These are phyloP conservation scores for Cairina moschata DNA, from an alignment of 2,113 vertebrate genomes.

Conservation along the genomic window DNA sequence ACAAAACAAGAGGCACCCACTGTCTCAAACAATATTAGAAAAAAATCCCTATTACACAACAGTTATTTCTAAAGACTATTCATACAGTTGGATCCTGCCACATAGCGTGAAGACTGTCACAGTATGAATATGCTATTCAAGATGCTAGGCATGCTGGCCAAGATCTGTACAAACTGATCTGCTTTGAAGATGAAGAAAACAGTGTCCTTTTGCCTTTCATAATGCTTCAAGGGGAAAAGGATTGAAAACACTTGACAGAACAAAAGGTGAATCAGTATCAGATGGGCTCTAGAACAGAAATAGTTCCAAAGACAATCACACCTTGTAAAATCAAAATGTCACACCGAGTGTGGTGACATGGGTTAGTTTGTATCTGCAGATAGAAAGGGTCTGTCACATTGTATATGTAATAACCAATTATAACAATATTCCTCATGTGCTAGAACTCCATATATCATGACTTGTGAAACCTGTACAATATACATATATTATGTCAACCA, in stretches of 20 bases:
- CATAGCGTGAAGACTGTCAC: neutral
- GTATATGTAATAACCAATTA: neutral
- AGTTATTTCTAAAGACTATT: neutral
- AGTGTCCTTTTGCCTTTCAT: neutral
- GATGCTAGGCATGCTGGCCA: neutral
- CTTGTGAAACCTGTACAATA: neutral
- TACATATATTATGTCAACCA: neutral
- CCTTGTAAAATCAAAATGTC: neutral
- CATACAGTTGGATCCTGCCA: neutral
- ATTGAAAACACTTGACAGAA: neutral
- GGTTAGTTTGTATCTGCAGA: neutral
- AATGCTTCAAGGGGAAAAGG: neutral
- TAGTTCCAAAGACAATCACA: neutral
- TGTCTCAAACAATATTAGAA: neutral
- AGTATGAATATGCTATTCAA: neutral
- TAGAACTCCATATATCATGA: neutral
- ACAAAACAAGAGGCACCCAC: rapidly evolving
- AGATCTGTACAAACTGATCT: neutral
- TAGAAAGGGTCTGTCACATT: neutral
- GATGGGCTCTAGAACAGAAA: neutral
- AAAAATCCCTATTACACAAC: neutral
- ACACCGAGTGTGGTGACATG: neutral
- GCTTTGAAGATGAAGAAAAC: neutral
- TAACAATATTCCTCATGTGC: neutral
- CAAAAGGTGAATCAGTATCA: neutral